Conservation (phyloP, 2,113 vertebrate genomes). For the Zosterops lateralis region DNA sequence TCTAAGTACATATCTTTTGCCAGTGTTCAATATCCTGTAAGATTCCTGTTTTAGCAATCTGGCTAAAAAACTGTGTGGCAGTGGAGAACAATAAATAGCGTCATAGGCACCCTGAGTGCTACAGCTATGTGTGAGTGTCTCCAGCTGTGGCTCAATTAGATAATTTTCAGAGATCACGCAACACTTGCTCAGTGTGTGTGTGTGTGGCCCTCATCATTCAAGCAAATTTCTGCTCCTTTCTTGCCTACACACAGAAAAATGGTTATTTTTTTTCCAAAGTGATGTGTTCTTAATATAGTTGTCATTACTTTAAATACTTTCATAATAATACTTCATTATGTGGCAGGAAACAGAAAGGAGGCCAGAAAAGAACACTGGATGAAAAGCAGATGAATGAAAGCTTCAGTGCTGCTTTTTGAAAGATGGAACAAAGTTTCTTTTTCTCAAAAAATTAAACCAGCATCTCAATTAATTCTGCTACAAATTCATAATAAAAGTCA, state of each 20-base stretch:
- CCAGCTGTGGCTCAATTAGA: neutral
- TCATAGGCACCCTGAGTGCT: neutral
- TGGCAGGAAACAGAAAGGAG: conserved; percentile 14
- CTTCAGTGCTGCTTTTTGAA: neutral
- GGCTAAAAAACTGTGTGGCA: neutral
- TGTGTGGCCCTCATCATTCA: conserved; percentile 14
- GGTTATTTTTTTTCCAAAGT: neutral
- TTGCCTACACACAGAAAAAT: neutral
- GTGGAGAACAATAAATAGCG: neutral
- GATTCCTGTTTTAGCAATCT: neutral
- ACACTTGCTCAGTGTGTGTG: neutral
- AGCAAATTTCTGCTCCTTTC: neutral
- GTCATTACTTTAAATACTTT: conserved; percentile 42
- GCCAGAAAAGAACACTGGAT: conserved; percentile 39
- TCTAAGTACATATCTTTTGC: neutral
- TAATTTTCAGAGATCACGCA: neutral
- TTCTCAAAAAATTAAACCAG: neutral
- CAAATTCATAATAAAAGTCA: neutral
- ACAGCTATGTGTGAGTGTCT: neutral
- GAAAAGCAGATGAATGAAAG: conserved; percentile 53
- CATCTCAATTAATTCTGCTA: neutral
- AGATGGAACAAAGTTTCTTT: neutral
- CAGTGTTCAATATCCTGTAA: neutral
- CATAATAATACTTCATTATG: conserved; percentile 19
- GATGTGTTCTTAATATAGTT: conserved; percentile 44